Percentiles rank a stretch among this genome's conserved stretches.
These are phyloP conservation scores for Acanthis flammea DNA, from an alignment of 2,797 vertebrate genomes.

Conservation along the genomic window DNA sequence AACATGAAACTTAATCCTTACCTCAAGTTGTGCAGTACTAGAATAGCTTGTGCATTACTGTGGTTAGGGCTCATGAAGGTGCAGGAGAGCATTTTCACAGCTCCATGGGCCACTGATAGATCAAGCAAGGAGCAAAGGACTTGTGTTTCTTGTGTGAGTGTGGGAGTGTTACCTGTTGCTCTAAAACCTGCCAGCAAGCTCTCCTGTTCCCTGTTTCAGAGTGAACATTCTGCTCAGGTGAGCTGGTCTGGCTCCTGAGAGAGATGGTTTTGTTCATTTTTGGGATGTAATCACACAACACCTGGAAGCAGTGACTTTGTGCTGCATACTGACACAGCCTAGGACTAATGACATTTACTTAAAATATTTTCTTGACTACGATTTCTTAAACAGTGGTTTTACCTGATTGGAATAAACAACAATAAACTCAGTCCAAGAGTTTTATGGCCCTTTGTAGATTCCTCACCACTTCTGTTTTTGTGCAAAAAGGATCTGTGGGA, in stretches of 20 bases:
- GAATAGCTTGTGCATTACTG: background rate
- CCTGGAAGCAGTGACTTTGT: background rate
- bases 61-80: background rate
- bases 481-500: background rate
- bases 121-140: background rate
- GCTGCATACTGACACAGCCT: background rate
- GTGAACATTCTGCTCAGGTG: background rate
- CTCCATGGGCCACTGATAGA: background rate
- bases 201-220: background rate
- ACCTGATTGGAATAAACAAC: background rate
- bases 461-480: background rate
- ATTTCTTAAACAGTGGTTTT: background rate
- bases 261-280: background rate
- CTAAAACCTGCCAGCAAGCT: background rate
- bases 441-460: background rate
- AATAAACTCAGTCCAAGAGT: background rate
- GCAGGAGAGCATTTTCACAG: background rate
- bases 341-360: background rate
- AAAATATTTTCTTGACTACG: background rate
- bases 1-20: constrained; percentile 7
- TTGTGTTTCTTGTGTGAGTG: background rate
- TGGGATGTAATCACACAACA: background rate
- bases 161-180: background rate
- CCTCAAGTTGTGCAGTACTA: background rate
- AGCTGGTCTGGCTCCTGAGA: background rate